phyloP scores from a whole-genome alignment of 2,888 invertebrate genomes.

The Eucriotettix oculatus region DNA sequence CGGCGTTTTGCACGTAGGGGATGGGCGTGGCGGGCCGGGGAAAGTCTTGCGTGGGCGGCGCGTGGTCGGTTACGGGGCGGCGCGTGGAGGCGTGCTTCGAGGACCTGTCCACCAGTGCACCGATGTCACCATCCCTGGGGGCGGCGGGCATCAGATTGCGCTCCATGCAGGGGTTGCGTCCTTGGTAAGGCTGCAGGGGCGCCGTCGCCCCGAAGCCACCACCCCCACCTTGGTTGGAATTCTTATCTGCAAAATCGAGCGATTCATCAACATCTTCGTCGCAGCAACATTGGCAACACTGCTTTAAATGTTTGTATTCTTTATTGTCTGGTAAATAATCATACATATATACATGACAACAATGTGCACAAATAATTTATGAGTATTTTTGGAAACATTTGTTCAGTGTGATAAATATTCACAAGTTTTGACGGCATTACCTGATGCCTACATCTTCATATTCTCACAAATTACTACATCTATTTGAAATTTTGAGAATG shows the following conservation, averaged over 20 bases:
- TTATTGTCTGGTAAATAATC: no score
- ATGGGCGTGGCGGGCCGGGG: constrained; percentile 37
- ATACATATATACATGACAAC: no score
- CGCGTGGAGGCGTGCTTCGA: constrained; percentile 9
- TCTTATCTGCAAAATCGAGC: constrained; percentile 26
- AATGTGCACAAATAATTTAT: no score
- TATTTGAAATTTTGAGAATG: no score
- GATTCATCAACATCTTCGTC: no score
- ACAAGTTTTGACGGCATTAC: no score
- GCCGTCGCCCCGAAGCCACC: constrained; percentile 9
- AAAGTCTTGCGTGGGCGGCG: constrained; percentile 32
- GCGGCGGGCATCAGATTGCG: constrained; percentile 47
- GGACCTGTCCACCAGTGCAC: constrained; percentile 21
- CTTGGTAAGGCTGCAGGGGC: constrained; percentile 60
- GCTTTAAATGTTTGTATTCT: no score
- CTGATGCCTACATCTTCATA: no score
- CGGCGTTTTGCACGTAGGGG: constrained; percentile 59
- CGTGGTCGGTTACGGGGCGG: constrained; percentile 19
- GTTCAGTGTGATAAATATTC: no score
- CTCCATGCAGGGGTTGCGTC: constrained; percentile 67
- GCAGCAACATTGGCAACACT: no score
- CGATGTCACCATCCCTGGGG: constrained; percentile 37
- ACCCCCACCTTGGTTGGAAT: constrained; percentile 29
- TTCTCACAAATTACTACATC: no score
- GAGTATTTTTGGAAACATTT: no score